Evolutionary conservation across 2,113 vertebrate species (phyloP).

Genomic region (Etia nguti): DNA sequence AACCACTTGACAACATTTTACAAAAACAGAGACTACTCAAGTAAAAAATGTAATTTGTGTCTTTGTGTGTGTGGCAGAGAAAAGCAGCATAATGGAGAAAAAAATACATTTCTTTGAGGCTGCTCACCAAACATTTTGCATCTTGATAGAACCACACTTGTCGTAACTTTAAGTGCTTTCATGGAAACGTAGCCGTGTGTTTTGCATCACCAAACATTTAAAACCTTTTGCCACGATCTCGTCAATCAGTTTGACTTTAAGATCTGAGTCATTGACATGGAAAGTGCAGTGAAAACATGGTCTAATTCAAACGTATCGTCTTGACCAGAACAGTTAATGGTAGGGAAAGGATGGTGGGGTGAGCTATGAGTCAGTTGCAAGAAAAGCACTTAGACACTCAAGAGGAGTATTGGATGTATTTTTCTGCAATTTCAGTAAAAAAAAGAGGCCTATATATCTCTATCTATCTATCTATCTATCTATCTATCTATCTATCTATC

Average conservation of each 20-base stretch:
- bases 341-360: neutral
- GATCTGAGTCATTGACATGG: neutral
- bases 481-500: too few species aligned
- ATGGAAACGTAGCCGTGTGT: neutral
- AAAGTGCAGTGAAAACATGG: neutral
- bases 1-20: neutral
- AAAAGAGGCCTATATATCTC: neutral
- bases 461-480: too few species aligned
- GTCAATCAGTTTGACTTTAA: neutral
- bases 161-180: neutral
- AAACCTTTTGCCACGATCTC: neutral
- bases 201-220: slow-evolving; percentile 11
- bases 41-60: neutral
- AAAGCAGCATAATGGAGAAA: neutral
- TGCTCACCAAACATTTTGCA: neutral
- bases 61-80: neutral
- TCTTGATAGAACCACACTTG: neutral
- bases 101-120: neutral
- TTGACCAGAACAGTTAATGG: neutral
- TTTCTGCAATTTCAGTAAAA: neutral
- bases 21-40: neutral
- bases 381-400: neutral
- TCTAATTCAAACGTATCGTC: neutral
- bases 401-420: neutral
- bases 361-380: neutral